Conservation (phyloP, 2,113 vertebrate species). For the Leuciscus idus region DNA sequence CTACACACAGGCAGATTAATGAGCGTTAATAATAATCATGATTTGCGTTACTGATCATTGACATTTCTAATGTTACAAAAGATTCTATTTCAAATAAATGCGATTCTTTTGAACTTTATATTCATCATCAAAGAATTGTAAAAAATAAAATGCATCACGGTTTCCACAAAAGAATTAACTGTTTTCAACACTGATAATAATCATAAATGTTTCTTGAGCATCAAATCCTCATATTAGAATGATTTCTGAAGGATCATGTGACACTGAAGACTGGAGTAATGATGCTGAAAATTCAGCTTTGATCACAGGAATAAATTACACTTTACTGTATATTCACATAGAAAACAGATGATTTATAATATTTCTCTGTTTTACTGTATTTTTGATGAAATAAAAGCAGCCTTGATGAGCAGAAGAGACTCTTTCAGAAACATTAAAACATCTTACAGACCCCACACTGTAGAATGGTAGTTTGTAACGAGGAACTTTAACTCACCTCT, state of each 20-base stretch:
- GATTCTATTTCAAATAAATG: background rate
- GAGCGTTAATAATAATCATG: background rate
- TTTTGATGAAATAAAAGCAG: background rate
- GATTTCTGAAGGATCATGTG: too few species aligned
- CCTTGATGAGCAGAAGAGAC: background rate
- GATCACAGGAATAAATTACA: too few species aligned
- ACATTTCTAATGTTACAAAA: background rate
- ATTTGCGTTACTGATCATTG: background rate
- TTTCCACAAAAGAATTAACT: too few species aligned
- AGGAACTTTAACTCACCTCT: conserved; percentile 78
- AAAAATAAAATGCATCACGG: too few species aligned
- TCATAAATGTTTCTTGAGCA: too few species aligned
- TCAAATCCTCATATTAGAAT: too few species aligned
- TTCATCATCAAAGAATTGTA: background rate
- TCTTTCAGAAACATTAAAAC: background rate
- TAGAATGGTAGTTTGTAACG: background rate
- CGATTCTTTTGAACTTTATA: background rate
- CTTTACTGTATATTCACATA: too few species aligned
- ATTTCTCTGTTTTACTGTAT: background rate
- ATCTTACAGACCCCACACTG: too few species aligned
- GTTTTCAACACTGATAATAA: too few species aligned
- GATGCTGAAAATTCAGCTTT: too few species aligned
- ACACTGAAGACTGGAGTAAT: too few species aligned
- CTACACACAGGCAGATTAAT: conserved; percentile 65
- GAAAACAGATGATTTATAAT: background rate